Conservation (phyloP, 35 echinoderm and acorn worm genomes). For the Strongylocentrotus purpuratus region DNA sequence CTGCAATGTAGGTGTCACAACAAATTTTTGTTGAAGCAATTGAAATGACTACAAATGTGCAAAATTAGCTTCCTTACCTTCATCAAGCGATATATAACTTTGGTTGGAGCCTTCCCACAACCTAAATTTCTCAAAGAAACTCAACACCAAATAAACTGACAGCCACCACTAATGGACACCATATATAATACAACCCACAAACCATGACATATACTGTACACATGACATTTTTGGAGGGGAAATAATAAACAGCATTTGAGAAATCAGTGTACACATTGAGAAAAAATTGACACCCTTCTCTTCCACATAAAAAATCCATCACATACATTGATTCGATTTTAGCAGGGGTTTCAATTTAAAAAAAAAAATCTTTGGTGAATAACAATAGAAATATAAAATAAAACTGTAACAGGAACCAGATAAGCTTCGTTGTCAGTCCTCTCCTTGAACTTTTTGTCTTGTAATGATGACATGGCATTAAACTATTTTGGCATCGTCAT, state of each 20-base stretch:
- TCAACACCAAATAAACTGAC: neutral
- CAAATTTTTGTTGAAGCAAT: neutral
- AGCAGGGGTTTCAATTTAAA: too few relatives aligned
- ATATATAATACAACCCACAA: neutral
- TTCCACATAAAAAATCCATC: neutral
- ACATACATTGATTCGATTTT: neutral
- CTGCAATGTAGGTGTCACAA: too few relatives aligned
- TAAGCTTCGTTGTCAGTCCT: too few relatives aligned
- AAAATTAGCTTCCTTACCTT: neutral
- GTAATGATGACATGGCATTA: too few relatives aligned
- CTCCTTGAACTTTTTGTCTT: too few relatives aligned
- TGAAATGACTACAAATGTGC: neutral
- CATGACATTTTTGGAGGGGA: neutral
- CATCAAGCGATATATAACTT: neutral
- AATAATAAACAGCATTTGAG: neutral
- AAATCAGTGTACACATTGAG: neutral
- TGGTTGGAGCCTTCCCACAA: neutral
- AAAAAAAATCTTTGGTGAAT: too few relatives aligned
- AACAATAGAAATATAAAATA: too few relatives aligned
- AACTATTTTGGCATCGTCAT: too few relatives aligned
- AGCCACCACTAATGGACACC: neutral
- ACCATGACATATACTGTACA: neutral
- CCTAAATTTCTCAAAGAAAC: neutral
- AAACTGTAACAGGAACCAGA: too few relatives aligned
- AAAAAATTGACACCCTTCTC: too few relatives aligned